Conservation (phyloP, 1,140 invertebrate genomes). For the Maniola jurtina region DNA sequence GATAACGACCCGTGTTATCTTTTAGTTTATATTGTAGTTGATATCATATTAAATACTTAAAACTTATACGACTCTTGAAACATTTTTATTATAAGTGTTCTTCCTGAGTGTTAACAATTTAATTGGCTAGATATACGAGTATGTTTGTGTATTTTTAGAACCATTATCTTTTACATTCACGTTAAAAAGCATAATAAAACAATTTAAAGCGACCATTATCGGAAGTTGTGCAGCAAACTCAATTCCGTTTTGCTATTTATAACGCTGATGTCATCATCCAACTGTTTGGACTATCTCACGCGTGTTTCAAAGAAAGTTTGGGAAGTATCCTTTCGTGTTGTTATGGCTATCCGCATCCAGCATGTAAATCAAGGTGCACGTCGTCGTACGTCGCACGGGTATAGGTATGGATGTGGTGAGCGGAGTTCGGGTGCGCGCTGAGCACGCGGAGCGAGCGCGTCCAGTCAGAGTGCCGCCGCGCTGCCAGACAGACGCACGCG, state of each 20-base stretch:
- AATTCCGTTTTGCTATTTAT: constrained; percentile 9
- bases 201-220: not conserved
- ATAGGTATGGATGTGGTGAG: constrained; percentile 54
- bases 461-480: constrained; percentile 77
- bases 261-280: not conserved
- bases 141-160: not conserved
- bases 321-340: constrained; percentile 28
- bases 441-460: constrained; percentile 68
- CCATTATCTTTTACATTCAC: not conserved
- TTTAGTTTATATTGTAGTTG: not conserved
- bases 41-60: not conserved
- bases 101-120: not conserved
- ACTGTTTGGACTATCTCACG: constrained; percentile 9
- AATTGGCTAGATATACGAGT: not conserved
- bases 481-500: constrained; percentile 70
- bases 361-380: constrained; percentile 67
- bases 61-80: not conserved
- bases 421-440: constrained; percentile 65
- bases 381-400: constrained; percentile 49
- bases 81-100: not conserved
- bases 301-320: constrained; percentile 33
- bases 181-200: not conserved
- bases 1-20: not conserved
- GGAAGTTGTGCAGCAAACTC: not conserved
- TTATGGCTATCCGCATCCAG: constrained; percentile 46